These are phyloP conservation scores for Magallana ariakensis DNA, from an alignment of 1,140 invertebrate species.

Conservation along the genomic window DNA sequence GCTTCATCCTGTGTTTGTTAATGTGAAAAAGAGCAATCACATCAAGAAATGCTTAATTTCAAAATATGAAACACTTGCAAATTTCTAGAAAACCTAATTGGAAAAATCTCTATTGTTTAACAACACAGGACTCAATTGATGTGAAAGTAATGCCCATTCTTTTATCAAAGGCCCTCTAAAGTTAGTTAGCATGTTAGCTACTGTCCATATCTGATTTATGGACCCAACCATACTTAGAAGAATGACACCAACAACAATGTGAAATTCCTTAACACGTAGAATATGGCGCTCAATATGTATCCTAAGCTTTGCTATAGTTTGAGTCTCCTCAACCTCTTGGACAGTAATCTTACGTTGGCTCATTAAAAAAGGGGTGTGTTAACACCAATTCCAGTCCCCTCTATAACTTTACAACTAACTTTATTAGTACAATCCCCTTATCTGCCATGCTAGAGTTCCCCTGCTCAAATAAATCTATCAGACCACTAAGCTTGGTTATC, in stretches of 20 bases:
- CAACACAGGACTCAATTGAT: no score
- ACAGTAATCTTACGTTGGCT: conserved; percentile 43
- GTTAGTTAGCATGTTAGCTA: conserved; percentile 43
- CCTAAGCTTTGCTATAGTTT: conserved; percentile 43
- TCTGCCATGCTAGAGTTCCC: conserved; percentile 56
- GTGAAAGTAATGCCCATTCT: no score
- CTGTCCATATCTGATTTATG: no score
- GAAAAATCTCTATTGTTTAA: no score
- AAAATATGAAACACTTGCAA: no score
- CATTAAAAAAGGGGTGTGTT: conserved; percentile 43
- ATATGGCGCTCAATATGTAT: conserved; percentile 46
- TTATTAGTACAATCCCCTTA: conserved; percentile 47
- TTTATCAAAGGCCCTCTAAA: conserved; percentile 39
- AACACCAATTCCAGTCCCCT: conserved; percentile 38
- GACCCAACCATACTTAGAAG: conserved; percentile 39
- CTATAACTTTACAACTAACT: conserved; percentile 37
- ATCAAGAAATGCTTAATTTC: no score
- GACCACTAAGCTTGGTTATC: conserved; percentile 49
- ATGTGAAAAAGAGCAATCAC: no score
- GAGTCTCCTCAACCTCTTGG: conserved; percentile 40
- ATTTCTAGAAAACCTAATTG: no score
- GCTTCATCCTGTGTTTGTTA: no score
- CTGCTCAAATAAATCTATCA: conserved; percentile 44
- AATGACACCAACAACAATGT: conserved; percentile 5
- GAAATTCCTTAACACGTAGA: conserved; percentile 23